phyloP scores from a whole-genome alignment of 2,113 vertebrate species.

The Numida meleagris region DNA sequence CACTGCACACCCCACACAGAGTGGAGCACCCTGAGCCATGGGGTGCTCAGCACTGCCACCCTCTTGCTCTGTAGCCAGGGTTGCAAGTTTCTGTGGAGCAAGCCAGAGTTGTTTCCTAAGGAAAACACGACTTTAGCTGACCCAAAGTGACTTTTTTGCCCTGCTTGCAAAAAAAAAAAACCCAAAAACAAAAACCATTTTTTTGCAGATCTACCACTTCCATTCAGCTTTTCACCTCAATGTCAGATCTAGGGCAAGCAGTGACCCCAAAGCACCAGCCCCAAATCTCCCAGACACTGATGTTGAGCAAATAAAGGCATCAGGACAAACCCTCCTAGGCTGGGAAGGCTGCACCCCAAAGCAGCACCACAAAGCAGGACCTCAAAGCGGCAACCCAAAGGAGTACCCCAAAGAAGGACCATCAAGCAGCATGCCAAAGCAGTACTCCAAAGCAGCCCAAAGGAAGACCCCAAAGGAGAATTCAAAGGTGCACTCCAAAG shows the following conservation, averaged over 20 bases:
- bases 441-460: not conserved
- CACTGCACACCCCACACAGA: not conserved
- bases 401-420: no score
- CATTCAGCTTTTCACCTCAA: not conserved
- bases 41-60: not conserved
- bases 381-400: no score
- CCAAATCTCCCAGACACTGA: not conserved
- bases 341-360: not conserved
- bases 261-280: not conserved
- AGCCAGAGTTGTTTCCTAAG: not conserved
- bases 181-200: not conserved
- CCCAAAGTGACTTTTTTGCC: not conserved
- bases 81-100: not conserved
- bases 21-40: not conserved
- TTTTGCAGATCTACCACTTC: not conserved
- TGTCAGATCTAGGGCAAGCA: not conserved
- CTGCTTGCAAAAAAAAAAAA: not conserved
- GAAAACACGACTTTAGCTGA: not conserved
- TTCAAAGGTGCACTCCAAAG: no score
- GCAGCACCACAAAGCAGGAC: not conserved
- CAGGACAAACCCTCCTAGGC: not conserved
- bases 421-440: not conserved
- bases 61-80: no score
- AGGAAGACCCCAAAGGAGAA: no score
- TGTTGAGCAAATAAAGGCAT: fast-evolving